phyloP scores from a whole-genome alignment of 2,888 invertebrate genomes.

The Tricholauxania praeusta region DNA sequence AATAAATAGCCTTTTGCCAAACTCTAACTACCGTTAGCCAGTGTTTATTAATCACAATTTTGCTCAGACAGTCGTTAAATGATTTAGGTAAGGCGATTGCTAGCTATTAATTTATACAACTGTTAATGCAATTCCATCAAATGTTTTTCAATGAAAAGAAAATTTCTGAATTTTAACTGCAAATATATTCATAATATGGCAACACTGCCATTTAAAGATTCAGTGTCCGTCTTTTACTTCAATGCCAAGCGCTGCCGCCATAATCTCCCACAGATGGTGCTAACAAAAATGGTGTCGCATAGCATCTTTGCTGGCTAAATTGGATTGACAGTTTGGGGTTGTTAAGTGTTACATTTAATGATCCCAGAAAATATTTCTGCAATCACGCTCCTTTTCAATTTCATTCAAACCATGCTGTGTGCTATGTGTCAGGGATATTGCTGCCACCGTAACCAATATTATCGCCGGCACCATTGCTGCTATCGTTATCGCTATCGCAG shows the following conservation, averaged over 20 bases:
- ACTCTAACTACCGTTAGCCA: too few relatives aligned
- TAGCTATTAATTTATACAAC: too few relatives aligned
- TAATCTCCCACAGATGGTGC: neutral
- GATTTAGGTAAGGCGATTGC: too few relatives aligned
- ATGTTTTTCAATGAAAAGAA: too few relatives aligned
- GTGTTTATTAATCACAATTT: too few relatives aligned
- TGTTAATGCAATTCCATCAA: too few relatives aligned
- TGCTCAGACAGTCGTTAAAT: too few relatives aligned
- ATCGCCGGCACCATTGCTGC: slow-evolving; percentile 7
- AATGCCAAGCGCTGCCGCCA: neutral
- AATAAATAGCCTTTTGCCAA: too few relatives aligned
- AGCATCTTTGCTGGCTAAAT: slow-evolving; percentile 44
- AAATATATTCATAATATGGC: too few relatives aligned
- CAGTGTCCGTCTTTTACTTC: too few relatives aligned
- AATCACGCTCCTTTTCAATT: slow-evolving; percentile 46
- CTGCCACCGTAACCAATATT: neutral
- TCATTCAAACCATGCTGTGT: slow-evolving; percentile 16
- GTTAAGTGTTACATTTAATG: slow-evolving; percentile 58
- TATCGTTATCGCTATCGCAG: neutral
- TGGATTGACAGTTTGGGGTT: slow-evolving; percentile 56
- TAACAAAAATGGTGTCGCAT: slow-evolving; percentile 15
- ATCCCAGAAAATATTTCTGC: slow-evolving; percentile 55
- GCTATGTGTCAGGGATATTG: neutral
- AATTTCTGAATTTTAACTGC: too few relatives aligned
- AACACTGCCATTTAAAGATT: too few relatives aligned